Percentiles rank a stretch among this genome's conserved stretches.
Evolutionary conservation across 1,140 invertebrate species (phyloP).

Genomic region (Trinorchestia longiramus): DNA sequence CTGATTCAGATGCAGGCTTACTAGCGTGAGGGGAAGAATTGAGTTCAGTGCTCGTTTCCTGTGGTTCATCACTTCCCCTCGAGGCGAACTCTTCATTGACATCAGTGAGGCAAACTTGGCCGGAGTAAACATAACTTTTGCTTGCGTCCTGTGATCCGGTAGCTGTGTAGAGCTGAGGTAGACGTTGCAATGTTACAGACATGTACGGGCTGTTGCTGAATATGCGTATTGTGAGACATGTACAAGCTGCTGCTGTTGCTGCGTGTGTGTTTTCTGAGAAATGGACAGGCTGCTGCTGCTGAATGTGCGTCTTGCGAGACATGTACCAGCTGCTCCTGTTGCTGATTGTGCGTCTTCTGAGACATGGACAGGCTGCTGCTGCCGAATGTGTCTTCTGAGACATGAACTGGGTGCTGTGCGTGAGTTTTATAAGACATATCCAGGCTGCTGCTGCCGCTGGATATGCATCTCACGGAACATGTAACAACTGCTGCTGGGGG

Average conservation of each 20-base stretch:
- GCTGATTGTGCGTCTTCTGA: too few relatives aligned
- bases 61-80: conserved; percentile 32
- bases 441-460: too few relatives aligned
- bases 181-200: background rate
- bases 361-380: too few relatives aligned
- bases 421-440: too few relatives aligned
- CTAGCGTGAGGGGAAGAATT: background rate
- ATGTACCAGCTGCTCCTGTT: background rate
- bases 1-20: background rate
- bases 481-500: too few relatives aligned
- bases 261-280: too few relatives aligned
- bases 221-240: background rate
- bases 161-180: background rate
- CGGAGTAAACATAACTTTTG: conserved; percentile 43
- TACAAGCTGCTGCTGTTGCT: too few relatives aligned
- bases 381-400: too few relatives aligned
- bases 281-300: too few relatives aligned
- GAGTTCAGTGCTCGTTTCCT: background rate
- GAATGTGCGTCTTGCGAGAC: too few relatives aligned
- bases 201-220: background rate
- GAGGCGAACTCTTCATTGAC: conserved; percentile 36
- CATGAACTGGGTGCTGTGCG: background rate
- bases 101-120: conserved; percentile 36
- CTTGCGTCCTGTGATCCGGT: background rate
- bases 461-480: too few relatives aligned